Percentiles rank a stretch among this genome's conserved stretches.
Conservation (phyloP, 2,113 vertebrate species). For the Indri indri region DNA sequence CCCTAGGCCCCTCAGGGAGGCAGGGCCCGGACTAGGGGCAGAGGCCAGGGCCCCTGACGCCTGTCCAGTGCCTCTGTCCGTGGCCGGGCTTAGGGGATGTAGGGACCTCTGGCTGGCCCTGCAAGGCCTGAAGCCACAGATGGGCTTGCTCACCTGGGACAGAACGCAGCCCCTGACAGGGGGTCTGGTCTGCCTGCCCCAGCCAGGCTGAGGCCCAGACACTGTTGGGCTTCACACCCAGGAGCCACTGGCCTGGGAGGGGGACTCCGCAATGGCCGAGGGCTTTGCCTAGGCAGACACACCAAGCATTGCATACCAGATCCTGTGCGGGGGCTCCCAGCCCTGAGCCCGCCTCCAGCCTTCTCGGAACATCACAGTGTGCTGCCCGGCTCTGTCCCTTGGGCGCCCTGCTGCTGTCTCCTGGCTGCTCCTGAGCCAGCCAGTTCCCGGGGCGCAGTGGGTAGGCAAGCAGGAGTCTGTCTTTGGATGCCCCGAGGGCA, state of each 20-base stretch:
- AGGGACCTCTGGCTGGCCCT: neutral
- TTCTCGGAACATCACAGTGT: rapidly evolving
- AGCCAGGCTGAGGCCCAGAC: neutral
- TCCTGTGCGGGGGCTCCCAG: neutral
- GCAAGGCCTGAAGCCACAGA: neutral
- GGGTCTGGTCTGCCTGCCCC: neutral
- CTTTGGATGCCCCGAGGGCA: neutral
- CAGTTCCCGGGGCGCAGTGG: rapidly evolving
- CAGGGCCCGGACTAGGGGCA: neutral
- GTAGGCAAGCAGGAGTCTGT: neutral
- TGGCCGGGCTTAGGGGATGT: neutral
- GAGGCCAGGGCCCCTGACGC: neutral
- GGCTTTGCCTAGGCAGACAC: neutral
- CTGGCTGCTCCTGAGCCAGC: neutral
- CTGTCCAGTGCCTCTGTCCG: rapidly evolving
- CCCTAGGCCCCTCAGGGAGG: neutral
- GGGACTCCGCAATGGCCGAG: neutral
- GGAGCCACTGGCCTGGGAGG: rapidly evolving
- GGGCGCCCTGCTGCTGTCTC: neutral
- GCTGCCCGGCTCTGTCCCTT: neutral
- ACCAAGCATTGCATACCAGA: rapidly evolving
- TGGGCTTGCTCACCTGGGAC: neutral
- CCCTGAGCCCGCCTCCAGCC: neutral
- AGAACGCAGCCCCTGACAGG: too few relatives aligned
- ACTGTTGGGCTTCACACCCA: rapidly evolving